Conservation (phyloP, 1,140 invertebrate genomes). For the Penaeus vannamei region DNA sequence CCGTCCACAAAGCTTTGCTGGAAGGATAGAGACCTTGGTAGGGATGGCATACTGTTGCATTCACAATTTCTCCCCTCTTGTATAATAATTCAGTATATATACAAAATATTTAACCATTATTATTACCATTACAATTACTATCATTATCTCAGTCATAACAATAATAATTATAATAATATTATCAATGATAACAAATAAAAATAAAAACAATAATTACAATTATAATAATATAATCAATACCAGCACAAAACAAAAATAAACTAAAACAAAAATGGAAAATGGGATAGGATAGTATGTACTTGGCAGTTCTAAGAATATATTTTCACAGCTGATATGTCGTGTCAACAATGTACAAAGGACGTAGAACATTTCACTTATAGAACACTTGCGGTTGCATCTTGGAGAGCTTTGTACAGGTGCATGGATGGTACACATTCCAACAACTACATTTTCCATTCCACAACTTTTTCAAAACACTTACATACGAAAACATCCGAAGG, state of each 20-base stretch:
- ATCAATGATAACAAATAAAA: too few species aligned
- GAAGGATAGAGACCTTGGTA: too few species aligned
- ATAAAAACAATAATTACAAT: neutral
- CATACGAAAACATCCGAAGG: too few species aligned
- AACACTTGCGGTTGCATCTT: slow-evolving; percentile 63
- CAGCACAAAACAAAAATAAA: neutral
- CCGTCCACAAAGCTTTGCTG: too few species aligned
- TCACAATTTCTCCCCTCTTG: too few species aligned
- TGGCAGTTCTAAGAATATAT: slow-evolving; percentile 13
- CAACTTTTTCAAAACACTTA: neutral
- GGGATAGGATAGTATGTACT: neutral
- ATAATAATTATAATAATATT: too few species aligned
- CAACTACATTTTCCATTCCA: neutral
- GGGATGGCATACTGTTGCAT: too few species aligned
- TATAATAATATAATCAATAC: slow-evolving; percentile 27
- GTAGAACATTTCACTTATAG: slow-evolving; percentile 57
- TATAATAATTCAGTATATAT: too few species aligned
- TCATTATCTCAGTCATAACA: too few species aligned
- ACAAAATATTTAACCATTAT: too few species aligned
- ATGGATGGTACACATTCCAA: slow-evolving; percentile 56
- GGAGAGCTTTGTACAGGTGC: slow-evolving; percentile 64
- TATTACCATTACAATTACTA: too few species aligned
- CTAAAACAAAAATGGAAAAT: neutral
- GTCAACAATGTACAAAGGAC: slow-evolving; percentile 57
- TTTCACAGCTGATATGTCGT: slow-evolving; percentile 59